Conservation (phyloP, 2,888 invertebrate species). For the Callimorpha dominula region DNA sequence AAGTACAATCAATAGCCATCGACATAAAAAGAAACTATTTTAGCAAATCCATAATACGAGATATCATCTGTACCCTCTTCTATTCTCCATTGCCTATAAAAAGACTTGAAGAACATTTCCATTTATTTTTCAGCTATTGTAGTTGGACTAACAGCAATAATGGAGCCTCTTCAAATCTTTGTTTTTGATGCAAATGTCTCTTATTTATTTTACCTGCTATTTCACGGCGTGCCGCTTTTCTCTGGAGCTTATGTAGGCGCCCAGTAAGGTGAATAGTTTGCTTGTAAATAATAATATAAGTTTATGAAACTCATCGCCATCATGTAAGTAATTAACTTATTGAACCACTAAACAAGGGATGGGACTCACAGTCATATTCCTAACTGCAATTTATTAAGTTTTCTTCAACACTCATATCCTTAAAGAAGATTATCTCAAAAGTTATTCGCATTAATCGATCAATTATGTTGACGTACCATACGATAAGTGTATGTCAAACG, state of each 20-base stretch:
- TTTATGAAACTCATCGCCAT: not conserved
- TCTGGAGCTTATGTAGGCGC: slow-evolving; percentile 33
- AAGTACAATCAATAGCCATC: no score
- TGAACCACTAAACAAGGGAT: no score
- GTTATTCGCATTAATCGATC: no score
- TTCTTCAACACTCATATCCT: no score
- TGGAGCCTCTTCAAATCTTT: slow-evolving; percentile 19
- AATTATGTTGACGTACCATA: no score
- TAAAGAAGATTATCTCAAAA: no score
- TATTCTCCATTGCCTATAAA: not conserved
- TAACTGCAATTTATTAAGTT: no score
- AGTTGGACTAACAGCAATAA: slow-evolving; percentile 13
- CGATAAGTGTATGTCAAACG: no score
- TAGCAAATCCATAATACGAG: no score
- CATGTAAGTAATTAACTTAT: not conserved
- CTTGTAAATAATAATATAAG: not conserved
- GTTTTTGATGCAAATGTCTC: slow-evolving; percentile 39
- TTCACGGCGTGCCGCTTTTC: slow-evolving; percentile 28
- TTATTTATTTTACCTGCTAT: slow-evolving; percentile 31
- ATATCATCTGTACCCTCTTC: not conserved
- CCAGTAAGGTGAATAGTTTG: slow-evolving; percentile 24
- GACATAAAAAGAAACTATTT: no score
- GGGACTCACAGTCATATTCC: no score
- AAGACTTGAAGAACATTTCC: not conserved
- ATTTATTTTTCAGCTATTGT: slow-evolving; percentile 14